These are phyloP conservation scores for Psix sp. DNA, from an alignment of 1,140 invertebrate genomes.

Conservation along the genomic window DNA sequence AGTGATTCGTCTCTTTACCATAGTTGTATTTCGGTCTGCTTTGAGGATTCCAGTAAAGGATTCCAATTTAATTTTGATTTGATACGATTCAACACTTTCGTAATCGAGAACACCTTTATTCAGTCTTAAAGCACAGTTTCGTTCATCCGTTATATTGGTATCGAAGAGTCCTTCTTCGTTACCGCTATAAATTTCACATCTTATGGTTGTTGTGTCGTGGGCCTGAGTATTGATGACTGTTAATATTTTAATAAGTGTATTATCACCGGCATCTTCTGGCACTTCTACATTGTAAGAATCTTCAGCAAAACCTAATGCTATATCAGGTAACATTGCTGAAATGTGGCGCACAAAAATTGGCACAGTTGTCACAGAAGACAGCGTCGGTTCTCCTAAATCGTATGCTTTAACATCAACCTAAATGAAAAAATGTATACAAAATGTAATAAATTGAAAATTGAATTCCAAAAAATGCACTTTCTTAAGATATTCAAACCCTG, in stretches of 20 bases:
- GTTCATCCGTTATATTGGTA: conserved; percentile 84
- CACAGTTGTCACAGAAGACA: conserved; percentile 87
- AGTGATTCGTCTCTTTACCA: conserved; percentile 65
- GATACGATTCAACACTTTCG: conserved; percentile 84
- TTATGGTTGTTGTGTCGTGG: conserved; percentile 82
- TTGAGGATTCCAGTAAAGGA: conserved; percentile 87
- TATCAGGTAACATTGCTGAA: conserved; percentile 80
- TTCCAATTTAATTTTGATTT: conserved; percentile 85
- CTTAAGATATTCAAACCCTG: too few relatives aligned
- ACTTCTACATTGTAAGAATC: conserved; percentile 88
- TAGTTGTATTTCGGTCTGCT: conserved; percentile 83
- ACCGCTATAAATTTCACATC: conserved; percentile 84
- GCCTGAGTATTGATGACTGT: conserved; percentile 85
- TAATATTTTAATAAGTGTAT: conserved; percentile 83
- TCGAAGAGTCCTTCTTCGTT: conserved; percentile 85
- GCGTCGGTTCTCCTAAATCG: conserved; percentile 89
- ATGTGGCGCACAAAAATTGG: conserved; percentile 90
- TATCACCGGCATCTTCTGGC: conserved; percentile 84
- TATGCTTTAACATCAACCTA: conserved; percentile 90
- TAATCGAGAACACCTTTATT: conserved; percentile 84
- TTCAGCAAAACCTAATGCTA: conserved; percentile 89
- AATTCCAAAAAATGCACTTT: too few relatives aligned
- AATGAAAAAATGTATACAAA: conserved; percentile 24
- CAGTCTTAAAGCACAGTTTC: conserved; percentile 87
- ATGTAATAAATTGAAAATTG: not conserved